Evolutionary conservation across 1,140 invertebrate genomes (phyloP), one percentile per base, ranked within the genome.

Genomic region (Zaprionus gabonicus): DNA sequence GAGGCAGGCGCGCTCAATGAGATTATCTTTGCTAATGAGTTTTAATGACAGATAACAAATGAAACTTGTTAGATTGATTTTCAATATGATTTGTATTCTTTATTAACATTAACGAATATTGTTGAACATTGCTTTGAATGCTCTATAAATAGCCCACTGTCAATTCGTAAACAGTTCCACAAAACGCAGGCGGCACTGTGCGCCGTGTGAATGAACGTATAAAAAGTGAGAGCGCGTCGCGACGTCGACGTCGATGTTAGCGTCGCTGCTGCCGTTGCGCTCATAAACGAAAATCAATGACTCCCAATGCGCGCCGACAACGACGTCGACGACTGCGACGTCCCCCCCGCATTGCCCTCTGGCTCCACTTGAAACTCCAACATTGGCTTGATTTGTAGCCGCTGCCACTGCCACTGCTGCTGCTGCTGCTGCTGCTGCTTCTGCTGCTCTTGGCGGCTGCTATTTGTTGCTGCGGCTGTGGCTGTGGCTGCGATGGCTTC

Each of bases 211-310:
- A 88, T 88, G 84, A 88, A 88, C 84, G 85, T 84, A 90, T 90
- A 88, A 88, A 87, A 88, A 88, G 84, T 88, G 84, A 88, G 84
- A 88, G 84, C 79, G 71, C 70, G 58, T 74, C 68, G 76, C 46
- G 62, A 10, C 31, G 58, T 46, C 69, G 53, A 75, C 59, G 70
- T 46, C 78, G 76, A 53, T 10, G 31, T 34, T 10, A 34, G 31
- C 55, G 53, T 64, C 59, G 55, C 57, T n/a, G 73, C 13, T 67
- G 60, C 41, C 69, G 70, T 85, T 58, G 75, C 71, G 76, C 78
- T 88, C 85, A 90, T 88, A 88, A 88, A 88, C 84, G 84, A 88
- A 88, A 88, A 88, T 88, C 84, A 88, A 88, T 88, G 84, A 88
- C 81, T 88, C 85, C 85, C 81, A 90, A 87, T 90, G 69, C 83